These are phyloP conservation scores for Papilio xuthus DNA, from an alignment of 1,140 invertebrate species.

Conservation along the genomic window DNA sequence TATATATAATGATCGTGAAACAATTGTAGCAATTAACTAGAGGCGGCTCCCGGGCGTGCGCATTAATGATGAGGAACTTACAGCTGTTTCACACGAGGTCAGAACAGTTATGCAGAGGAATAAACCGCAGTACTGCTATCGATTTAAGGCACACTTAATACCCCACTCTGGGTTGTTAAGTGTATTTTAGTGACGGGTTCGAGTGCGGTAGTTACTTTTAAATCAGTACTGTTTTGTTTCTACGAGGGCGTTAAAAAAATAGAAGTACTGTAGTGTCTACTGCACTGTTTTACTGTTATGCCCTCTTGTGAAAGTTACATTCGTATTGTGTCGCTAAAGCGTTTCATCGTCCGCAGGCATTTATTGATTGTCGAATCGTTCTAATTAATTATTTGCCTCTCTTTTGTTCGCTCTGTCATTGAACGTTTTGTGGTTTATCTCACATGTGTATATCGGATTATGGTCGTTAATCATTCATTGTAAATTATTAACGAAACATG, in stretches of 20 bases:
- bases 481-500: background rate
- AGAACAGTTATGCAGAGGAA: background rate
- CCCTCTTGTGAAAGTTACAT: background rate
- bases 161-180: too few species aligned
- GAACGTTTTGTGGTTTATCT: background rate
- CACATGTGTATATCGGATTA: background rate
- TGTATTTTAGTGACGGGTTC: background rate
- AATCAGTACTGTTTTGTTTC: background rate
- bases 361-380: constrained; percentile 2
- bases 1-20: constrained; percentile 16
- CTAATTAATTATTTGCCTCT: background rate
- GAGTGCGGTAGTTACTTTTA: background rate
- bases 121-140: background rate
- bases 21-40: background rate
- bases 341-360: background rate
- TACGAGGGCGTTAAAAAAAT: background rate
- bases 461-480: background rate
- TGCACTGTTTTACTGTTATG: background rate
- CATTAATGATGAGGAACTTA: background rate
- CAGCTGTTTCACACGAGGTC: background rate
- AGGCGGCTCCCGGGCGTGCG: background rate
- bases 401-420: background rate
- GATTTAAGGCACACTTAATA: background rate
- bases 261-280: background rate
- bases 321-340: constrained; percentile 1